A percentile compares a stretch with the other conserved stretches of the same genome.
Conservation (phyloP, 1,140 invertebrate genomes). For the Metaphire vulgaris region DNA sequence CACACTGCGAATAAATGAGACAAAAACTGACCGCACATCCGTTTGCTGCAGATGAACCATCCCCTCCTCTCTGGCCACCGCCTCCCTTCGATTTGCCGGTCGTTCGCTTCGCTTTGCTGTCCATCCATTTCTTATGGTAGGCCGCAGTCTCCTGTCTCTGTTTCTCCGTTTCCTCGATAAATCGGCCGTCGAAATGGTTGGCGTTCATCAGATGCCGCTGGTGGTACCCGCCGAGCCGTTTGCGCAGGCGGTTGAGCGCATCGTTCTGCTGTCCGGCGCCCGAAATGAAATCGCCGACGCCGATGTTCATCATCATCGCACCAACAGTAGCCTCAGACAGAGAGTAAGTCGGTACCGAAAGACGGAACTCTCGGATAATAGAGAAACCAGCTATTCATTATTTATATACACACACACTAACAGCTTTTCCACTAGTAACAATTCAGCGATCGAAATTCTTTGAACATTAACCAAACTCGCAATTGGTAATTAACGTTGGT, state of each 20-base stretch:
- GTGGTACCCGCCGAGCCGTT: not conserved
- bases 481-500: too few species aligned
- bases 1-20: not conserved
- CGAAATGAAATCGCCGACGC: not conserved
- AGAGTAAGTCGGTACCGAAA: too few species aligned
- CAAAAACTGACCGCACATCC: not conserved
- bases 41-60: not conserved
- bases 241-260: not conserved
- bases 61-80: not conserved
- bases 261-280: not conserved
- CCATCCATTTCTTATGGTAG: not conserved
- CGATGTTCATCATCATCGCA: not conserved
- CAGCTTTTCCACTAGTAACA: too few species aligned
- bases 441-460: too few species aligned
- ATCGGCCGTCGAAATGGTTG: not conserved
- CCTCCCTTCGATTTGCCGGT: not conserved
- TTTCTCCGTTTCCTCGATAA: not conserved
- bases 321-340: too few species aligned
- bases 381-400: too few species aligned
- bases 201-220: not conserved
- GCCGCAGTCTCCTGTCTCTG: not conserved
- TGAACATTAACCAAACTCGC: too few species aligned
- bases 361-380: too few species aligned
- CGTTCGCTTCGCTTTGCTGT: not conserved
- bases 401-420: too few species aligned